These are phyloP conservation scores for Pimpla rufipes DNA, from an alignment of 2,888 invertebrate genomes.

Conservation along the genomic window DNA sequence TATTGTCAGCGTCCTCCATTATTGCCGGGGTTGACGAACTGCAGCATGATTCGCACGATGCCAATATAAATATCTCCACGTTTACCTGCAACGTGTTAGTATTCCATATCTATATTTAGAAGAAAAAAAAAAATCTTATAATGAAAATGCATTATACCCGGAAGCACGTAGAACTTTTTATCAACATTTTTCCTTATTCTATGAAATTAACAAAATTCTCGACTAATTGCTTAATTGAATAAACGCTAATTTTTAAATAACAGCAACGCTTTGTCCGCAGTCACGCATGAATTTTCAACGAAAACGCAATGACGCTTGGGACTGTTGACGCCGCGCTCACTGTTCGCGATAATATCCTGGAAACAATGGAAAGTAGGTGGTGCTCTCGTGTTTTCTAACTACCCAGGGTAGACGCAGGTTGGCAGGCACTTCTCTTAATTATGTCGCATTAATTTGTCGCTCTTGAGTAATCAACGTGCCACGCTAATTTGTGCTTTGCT, in stretches of 20 bases:
- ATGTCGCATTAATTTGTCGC: slow-evolving; percentile 61
- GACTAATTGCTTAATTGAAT: background rate
- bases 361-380: slow-evolving; percentile 18
- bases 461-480: slow-evolving; percentile 59
- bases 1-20: background rate
- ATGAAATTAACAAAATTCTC: background rate
- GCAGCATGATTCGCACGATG: background rate
- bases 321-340: background rate
- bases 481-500: slow-evolving; percentile 48
- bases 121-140: too few species aligned
- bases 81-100: too few species aligned
- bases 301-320: background rate
- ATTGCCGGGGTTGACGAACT: background rate
- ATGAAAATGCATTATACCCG: too few species aligned
- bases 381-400: slow-evolving; percentile 37
- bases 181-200: too few species aligned
- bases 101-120: too few species aligned
- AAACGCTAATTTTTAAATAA: background rate
- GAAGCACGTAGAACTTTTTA: too few species aligned
- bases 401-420: slow-evolving; percentile 18
- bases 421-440: slow-evolving; percentile 63
- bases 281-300: background rate
- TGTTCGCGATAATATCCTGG: slow-evolving; percentile 6
- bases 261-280: background rate
- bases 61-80: background rate